Base-by-base conservation (phyloP, 2,113 vertebrate genomes). In the Takifugu bimaculatus region DNA sequence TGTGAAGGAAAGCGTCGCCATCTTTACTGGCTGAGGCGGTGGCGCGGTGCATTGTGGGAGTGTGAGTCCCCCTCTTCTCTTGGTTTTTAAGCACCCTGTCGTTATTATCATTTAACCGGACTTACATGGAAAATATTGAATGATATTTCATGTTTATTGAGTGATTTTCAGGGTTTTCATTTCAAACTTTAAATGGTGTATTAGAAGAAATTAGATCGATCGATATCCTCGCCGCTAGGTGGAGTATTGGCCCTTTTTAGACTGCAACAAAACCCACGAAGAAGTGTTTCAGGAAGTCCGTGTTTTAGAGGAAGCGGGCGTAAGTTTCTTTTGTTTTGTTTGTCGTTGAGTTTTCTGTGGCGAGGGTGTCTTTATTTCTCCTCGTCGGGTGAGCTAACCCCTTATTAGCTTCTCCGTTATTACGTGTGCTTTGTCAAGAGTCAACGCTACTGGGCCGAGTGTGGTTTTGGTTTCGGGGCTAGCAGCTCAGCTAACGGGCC, bases 271-370 rank as follows among this genome's bases (percentile, higher is more conserved):
- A 44, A 25, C 1, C 15, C 42, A 60, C 55, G 71, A 88, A 78
- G 81, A 84, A 85, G 83, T 74, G 74, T 50, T 81, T 74, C 50
- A 81, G 82, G 82, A 85, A 85, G 78, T 84, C n/a, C 39, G 44
- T 65, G 45, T 67, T 77, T 70, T 72, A 69, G 70, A 70, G 81
- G 80, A 84, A 87, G 57, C 27, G 49, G 54, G 57, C 52, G 69
- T 59, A 71, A 72, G 82, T 76, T 79, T 54, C 75, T 85, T 85
- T 86, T 88, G 78, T 88, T 84, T 88, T 84, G 78, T 85, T 85
- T 85, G 85, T 35, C 74, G 32, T 80, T 82, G 70, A 57, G 77
- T 80, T 71, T 68, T 69, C 26, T 65, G 27, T 67, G 39, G 9
- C 20, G 56, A 35, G 35, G 25, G 26, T 6, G 1, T 6, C 1